These are phyloP conservation scores for Pseudochaenichthys georgianus DNA, from an alignment of 2,797 vertebrate species.

Conservation along the genomic window DNA sequence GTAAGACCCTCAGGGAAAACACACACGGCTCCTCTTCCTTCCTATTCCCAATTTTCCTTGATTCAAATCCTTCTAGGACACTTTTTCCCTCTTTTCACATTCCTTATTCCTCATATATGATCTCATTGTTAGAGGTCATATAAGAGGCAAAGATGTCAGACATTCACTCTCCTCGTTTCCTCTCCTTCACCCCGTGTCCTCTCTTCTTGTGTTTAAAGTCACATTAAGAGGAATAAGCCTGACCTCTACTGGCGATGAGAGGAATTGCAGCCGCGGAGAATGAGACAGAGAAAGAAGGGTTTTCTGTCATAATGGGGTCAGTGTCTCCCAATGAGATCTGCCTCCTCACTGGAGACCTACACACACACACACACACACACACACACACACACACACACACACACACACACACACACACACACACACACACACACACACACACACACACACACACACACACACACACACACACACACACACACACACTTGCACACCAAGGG, in stretches of 20 bases:
- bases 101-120: constrained; percentile 13
- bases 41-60: too few species aligned
- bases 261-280: constrained; percentile 66
- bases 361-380: constrained; percentile 53
- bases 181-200: neutral
- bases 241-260: constrained; percentile 87
- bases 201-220: neutral
- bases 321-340: constrained; percentile 67
- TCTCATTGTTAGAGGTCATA: constrained; percentile 27
- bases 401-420: too few species aligned
- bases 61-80: too few species aligned
- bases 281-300: constrained; percentile 45
- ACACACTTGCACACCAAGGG: constrained; percentile 46
- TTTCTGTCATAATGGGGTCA: constrained; percentile 84
- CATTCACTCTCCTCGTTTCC: neutral
- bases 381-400: neutral
- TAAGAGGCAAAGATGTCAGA: constrained; percentile 16
- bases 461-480: constrained; percentile 40
- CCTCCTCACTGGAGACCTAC: constrained; percentile 53
- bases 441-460: constrained; percentile 2
- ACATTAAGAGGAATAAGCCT: constrained; percentile 75
- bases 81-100: constrained; percentile 13
- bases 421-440: too few species aligned
- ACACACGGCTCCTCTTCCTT: constrained; percentile 9
- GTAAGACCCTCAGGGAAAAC: constrained; percentile 70